These are phyloP conservation scores for Lasioglossum villosulum DNA, from an alignment of 2,888 invertebrate genomes.

Conservation along the genomic window DNA sequence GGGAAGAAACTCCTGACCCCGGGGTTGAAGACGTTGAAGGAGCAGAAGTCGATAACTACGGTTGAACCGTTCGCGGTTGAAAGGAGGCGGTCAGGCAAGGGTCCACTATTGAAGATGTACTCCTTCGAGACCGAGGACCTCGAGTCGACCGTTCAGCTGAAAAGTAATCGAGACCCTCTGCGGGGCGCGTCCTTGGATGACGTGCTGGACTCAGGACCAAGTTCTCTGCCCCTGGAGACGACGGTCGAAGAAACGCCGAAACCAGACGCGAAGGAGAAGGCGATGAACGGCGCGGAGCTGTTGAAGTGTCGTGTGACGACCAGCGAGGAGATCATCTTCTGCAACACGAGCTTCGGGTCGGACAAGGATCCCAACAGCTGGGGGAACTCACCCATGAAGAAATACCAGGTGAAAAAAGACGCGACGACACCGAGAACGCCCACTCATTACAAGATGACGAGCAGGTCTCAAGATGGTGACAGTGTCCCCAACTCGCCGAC, in stretches of 20 bases:
- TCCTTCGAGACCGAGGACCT: slow-evolving; percentile 83
- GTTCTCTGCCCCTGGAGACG: slow-evolving; percentile 75
- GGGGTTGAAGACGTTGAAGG: slow-evolving; percentile 20
- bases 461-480: slow-evolving; percentile 54
- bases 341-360: slow-evolving; percentile 71
- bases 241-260: slow-evolving; percentile 42
- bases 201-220: slow-evolving; percentile 77
- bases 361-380: slow-evolving; percentile 73
- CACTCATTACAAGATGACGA: slow-evolving; percentile 24
- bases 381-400: slow-evolving; percentile 76
- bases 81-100: slow-evolving; percentile 78
- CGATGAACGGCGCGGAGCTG: slow-evolving; percentile 73
- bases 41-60: background rate
- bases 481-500: slow-evolving; percentile 78
- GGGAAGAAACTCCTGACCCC: slow-evolving; percentile 12
- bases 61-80: slow-evolving; percentile 45
- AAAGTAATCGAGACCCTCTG: slow-evolving; percentile 74
- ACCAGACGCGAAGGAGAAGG: slow-evolving; percentile 61
- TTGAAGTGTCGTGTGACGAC: slow-evolving; percentile 81
- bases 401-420: slow-evolving; percentile 56
- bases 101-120: slow-evolving; percentile 81
- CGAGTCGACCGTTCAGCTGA: slow-evolving; percentile 64
- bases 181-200: slow-evolving; percentile 78
- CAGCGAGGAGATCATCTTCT: slow-evolving; percentile 79
- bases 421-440: slow-evolving; percentile 28